Evolutionary conservation across 2,888 invertebrate species (phyloP).

Genomic region (Uropetala carovei): DNA sequence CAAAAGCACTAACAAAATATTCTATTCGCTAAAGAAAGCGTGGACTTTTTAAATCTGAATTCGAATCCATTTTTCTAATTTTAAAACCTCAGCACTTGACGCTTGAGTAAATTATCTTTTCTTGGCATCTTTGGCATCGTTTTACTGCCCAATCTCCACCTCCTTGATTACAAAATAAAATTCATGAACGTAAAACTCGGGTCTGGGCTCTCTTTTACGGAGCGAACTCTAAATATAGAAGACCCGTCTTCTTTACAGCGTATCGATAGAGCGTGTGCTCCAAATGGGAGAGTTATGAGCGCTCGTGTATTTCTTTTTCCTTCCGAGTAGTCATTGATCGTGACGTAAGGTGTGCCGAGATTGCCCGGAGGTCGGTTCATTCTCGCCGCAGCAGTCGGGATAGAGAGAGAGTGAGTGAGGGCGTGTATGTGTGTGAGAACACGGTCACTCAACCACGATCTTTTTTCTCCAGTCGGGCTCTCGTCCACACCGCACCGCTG

Average conservation of each 20-base stretch:
- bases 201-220: neutral
- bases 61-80: no score
- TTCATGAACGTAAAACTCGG: neutral
- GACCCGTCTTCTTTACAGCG: neutral
- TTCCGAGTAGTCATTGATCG: neutral
- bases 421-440: no score
- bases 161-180: no score
- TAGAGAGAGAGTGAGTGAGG: no score
- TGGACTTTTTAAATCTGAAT: no score
- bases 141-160: neutral
- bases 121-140: neutral
- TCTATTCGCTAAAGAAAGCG: no score
- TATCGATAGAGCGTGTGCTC: neutral
- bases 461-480: neutral
- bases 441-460: no score
- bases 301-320: neutral
- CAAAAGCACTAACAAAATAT: no score
- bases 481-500: neutral
- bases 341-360: no score
- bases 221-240: neutral
- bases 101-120: neutral
- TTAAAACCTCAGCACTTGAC: no score
- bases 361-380: no score
- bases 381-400: no score
- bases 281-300: neutral